Evolutionary conservation across 1,140 invertebrate species (phyloP).

Genomic region (Conopomorpha cramerella): DNA sequence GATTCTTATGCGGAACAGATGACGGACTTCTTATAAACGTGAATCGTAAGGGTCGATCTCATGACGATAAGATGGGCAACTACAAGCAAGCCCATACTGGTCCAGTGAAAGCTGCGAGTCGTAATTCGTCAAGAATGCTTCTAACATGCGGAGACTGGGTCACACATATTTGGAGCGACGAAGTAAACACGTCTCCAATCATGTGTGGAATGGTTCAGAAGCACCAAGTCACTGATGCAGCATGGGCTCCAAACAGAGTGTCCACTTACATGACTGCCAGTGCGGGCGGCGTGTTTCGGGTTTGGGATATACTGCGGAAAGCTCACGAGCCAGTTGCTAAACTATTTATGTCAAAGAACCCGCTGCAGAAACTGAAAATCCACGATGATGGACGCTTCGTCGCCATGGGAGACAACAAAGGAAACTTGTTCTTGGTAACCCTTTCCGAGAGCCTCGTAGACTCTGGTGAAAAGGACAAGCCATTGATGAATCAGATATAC

Average conservation of each 20-base stretch:
- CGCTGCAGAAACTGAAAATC: constrained; percentile 51
- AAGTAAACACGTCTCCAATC: constrained; percentile 79
- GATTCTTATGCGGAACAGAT: constrained; percentile 70
- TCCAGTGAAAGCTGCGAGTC: constrained; percentile 75
- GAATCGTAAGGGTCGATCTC: constrained; percentile 75
- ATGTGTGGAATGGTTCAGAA: constrained; percentile 77
- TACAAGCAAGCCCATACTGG: constrained; percentile 70
- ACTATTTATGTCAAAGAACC: constrained; percentile 37
- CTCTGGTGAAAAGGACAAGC: constrained; percentile 73
- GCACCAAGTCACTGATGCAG: constrained; percentile 70
- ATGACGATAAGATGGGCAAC: constrained; percentile 68
- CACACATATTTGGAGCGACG: constrained; percentile 85
- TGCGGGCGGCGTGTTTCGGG: constrained; percentile 79
- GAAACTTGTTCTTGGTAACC: constrained; percentile 75
- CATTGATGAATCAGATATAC: constrained; percentile 65
- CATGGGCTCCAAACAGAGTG: constrained; percentile 79
- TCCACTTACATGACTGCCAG: constrained; percentile 84
- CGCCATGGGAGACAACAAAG: constrained; percentile 76
- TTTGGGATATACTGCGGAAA: constrained; percentile 88
- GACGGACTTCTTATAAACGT: constrained; percentile 75
- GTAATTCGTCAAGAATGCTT: constrained; percentile 88
- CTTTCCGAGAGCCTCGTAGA: constrained; percentile 76
- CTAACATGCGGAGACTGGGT: constrained; percentile 88
- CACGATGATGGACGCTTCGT: constrained; percentile 69
- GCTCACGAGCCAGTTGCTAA: constrained; percentile 73